Evolutionary conservation across 2,888 invertebrate species (phyloP).

Genomic region (Sarcophaga caerulescens): DNA sequence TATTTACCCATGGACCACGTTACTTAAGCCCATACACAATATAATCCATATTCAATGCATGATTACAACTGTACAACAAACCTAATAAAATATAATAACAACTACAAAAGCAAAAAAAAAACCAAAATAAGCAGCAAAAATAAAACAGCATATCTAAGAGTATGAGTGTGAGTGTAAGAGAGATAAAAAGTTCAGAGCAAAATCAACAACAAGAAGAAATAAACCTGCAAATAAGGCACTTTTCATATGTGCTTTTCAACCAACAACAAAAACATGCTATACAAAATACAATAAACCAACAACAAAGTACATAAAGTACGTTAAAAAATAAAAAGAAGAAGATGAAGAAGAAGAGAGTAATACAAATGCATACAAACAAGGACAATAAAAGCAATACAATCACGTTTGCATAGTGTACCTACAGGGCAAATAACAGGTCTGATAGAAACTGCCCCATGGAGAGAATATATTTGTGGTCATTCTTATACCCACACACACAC

Average conservation of each 20-base stretch:
- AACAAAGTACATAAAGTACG: background rate
- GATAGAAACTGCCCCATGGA: constrained; percentile 62
- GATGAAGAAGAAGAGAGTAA: background rate
- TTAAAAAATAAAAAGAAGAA: background rate
- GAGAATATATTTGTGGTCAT: constrained; percentile 57
- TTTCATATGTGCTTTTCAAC: constrained; percentile 15
- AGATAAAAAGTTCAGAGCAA: background rate
- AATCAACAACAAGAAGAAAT: background rate
- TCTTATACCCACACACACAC: background rate
- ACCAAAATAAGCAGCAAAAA: constrained; percentile 16
- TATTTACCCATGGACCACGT: background rate
- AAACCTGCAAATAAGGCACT: background rate
- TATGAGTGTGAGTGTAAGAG: too few species aligned
- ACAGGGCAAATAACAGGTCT: constrained; percentile 47
- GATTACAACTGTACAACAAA: background rate
- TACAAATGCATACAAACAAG: constrained; percentile 1
- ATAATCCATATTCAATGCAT: constrained; percentile 24
- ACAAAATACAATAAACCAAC: background rate
- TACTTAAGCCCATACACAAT: constrained; percentile 2
- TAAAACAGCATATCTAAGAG: background rate
- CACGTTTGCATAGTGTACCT: constrained; percentile 65
- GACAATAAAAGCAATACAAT: constrained; percentile 56
- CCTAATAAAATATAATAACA: constrained; percentile 37
- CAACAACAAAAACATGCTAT: constrained; percentile 4
- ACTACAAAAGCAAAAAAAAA: background rate